Evolutionary conservation across 1,140 invertebrate species (phyloP).

Genomic region (Whitmania pigra): DNA sequence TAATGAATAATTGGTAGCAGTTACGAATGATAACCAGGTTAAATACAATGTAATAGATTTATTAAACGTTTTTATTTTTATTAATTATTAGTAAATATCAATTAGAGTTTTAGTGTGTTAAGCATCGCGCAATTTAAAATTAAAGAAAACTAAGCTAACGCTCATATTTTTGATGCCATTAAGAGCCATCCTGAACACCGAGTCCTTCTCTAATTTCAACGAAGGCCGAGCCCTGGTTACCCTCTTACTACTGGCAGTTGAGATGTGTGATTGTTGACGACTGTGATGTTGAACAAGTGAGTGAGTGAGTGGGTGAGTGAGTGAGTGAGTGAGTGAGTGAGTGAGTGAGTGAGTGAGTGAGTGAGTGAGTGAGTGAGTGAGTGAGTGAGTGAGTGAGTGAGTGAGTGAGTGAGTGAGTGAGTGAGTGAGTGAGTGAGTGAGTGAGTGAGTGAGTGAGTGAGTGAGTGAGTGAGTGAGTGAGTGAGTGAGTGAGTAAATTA

Average conservation of each 20-base stretch:
- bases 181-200: background rate
- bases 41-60: too few species aligned
- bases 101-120: too few species aligned
- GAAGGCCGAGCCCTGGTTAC: background rate
- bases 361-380: too few species aligned
- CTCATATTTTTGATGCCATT: conserved; percentile 1
- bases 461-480: conserved; percentile 20
- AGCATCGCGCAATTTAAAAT: too few species aligned
- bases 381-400: conserved; percentile 20
- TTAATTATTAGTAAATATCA: too few species aligned
- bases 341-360: conserved; percentile 23
- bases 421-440: conserved; percentile 20
- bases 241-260: background rate
- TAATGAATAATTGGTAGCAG: too few species aligned
- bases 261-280: conserved; percentile 4
- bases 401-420: conserved; percentile 20
- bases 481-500: background rate
- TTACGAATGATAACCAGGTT: too few species aligned
- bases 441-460: conserved; percentile 20
- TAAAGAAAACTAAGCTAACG: background rate
- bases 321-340: conserved; percentile 19
- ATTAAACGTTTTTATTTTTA: too few species aligned
- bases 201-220: background rate
- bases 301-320: conserved; percentile 7
- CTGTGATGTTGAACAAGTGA: background rate